These are phyloP conservation scores for Erebia epiphron DNA, from an alignment of 2,888 invertebrate species.

Conservation along the genomic window DNA sequence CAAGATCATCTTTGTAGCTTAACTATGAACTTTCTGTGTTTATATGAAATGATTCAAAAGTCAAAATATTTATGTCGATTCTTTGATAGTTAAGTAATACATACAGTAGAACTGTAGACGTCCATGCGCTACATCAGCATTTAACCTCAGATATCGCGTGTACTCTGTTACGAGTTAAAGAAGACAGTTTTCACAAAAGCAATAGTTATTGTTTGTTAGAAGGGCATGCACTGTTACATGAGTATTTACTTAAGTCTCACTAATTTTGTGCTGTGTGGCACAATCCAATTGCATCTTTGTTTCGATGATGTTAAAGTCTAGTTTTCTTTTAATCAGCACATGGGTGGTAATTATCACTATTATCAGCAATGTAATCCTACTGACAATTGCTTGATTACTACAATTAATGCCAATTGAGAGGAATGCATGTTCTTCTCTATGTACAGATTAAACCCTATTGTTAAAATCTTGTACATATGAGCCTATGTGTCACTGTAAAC, in stretches of 20 bases:
- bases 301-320: constrained; percentile 42
- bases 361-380: constrained; percentile 73
- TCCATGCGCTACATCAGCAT: background rate
- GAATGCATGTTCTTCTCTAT: constrained; percentile 56
- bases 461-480: background rate
- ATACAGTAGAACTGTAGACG: background rate
- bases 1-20: background rate
- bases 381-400: constrained; percentile 77
- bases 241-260: constrained; percentile 21
- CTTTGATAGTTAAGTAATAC: background rate
- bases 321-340: constrained; percentile 33
- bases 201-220: constrained; percentile 9
- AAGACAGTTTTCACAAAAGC: constrained; percentile 8
- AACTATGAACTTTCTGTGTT: background rate
- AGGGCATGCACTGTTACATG: constrained; percentile 16
- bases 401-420: constrained; percentile 80
- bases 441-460: background rate
- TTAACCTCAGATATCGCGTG: background rate
- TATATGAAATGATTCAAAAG: background rate
- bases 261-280: background rate
- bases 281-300: constrained; percentile 44
- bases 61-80: background rate
- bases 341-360: constrained; percentile 60
- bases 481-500: background rate
- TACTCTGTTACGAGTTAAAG: background rate